Evolutionary conservation across 2,113 vertebrate genomes (phyloP), one percentile per base, ranked within the genome.

Genomic region (Marmota monax): DNA sequence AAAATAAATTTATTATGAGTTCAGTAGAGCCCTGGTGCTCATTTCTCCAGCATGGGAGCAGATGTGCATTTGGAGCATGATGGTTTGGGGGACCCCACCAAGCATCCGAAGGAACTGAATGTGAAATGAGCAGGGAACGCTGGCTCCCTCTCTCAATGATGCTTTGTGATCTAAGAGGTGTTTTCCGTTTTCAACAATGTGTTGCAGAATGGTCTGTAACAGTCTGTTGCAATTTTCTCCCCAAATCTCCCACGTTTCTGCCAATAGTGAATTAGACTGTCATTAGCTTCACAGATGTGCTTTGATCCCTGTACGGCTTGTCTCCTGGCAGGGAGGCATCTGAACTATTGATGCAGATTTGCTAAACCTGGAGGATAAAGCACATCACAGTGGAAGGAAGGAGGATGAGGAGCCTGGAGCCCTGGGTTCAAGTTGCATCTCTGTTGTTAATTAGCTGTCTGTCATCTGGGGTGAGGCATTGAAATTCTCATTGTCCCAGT

Each of bases 261-360:
- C 98, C 97, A 97, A 95, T 96, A 93, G 96, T 96, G 95, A 98
- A 98, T 98, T 97, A 97, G 89, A 92, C 94, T 95, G 87, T 97
- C 97, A 92, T 97, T 97, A 98, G 74, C 85, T 96, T 96, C 88
- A 76, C 94, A 97, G 98, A 97, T 98, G 96, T 96, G 82, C 96
- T 97, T 98, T 97, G 97, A 97, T 98, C 96, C 88, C 88, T 83
- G 37, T 79, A 85, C 0, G 45, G 76, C 61, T 92, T 92, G 95
- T 96, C 90, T 97, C 90, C 97, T 96, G 94, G 94, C 12, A 27
- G 70, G 78, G 80, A 95, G 82, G 83, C 69, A 92, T 94, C 92
- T 72, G 84, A 96, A 94, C 69, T 63, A 95, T 88, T 70, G 65
- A 91, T 88, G 78, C 39, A 5, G 88, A 91, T 96, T 96, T 95